These are phyloP conservation scores for Rapana venosa DNA, from an alignment of 2,888 invertebrate genomes.

Conservation along the genomic window DNA sequence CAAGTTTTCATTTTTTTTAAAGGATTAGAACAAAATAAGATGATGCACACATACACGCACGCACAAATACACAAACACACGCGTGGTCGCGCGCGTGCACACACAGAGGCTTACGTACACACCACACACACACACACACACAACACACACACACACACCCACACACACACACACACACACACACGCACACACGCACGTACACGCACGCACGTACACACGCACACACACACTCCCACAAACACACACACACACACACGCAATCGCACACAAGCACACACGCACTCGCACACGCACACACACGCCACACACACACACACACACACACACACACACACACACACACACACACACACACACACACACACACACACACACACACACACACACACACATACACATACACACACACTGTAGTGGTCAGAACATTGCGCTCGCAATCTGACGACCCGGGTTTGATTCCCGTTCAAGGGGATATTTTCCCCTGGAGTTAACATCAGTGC, in stretches of 20 bases:
- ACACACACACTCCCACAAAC: background rate
- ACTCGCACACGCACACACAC: no score
- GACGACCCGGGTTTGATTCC: no score
- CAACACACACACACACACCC: background rate
- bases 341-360: constrained; percentile 3
- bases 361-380: no score
- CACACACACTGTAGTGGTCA: background rate
- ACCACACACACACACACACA: background rate
- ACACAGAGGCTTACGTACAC: no score
- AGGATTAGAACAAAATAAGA: no score
- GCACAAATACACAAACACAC: constrained; percentile 3
- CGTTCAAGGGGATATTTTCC: no score
- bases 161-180: constrained; percentile 12
- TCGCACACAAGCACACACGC: no score
- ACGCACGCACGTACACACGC: background rate
- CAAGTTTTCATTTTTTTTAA: no score
- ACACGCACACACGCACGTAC: constrained; percentile 11
- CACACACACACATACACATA: no score
- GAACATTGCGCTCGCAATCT: background rate
- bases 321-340: background rate
- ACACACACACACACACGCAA: background rate
- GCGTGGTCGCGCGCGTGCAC: no score
- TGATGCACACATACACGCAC: constrained; percentile 6
- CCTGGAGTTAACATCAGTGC: no score
- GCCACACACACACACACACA: no score